Evolutionary conservation across 2,113 vertebrate genomes (phyloP), one percentile per base, ranked within the genome.

Genomic region (Semnopithecus entellus): DNA sequence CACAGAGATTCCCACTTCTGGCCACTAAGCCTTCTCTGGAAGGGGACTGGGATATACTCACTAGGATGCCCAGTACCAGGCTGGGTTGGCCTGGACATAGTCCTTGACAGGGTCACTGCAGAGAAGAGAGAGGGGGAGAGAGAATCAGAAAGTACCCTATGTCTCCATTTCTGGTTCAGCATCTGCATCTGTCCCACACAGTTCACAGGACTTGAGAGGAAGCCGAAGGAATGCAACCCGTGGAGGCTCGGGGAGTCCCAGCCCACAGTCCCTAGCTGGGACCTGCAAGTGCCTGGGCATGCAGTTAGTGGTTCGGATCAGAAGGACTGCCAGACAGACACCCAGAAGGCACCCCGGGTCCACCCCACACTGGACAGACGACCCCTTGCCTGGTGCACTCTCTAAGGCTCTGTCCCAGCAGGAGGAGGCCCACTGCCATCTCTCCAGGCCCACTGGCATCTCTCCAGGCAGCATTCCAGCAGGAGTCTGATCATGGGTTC

Each of bases 1-100:
- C 3, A 38, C 22, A 52, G 86, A 73, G 50, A 40, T 8, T 38
- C n/a, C 88, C 38, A 59, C 84, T 48, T 25, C 35, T 20, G 25
- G 30, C 18, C 2, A 1, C 30, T 32, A 50, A 40, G 73, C 20
- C 22, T 66, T 22, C 64, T 32, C 84, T 75, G 70, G 38, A 43
- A 27, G 78, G 50, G 35, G 8, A 0, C 25, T 40, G 81, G 23
- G 81, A 40, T 25, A 94, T 98, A 99, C 99, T 99, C 98, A 99
- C 99, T 99, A 99, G 96, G 99, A 99, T 43, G 99, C 99, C 99
- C 99, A 99, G 84, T 99, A 99, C 99, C 99, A 99, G 72, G 99
- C 99, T 48, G 99, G 99, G 92, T 99, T 99, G 48, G 97, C 92
- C 89, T 99, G 99, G 94, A 99, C 98, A 95, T 99, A 99, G 59